Evolutionary conservation across 2,113 vertebrate genomes (phyloP).

Genomic region (Hyperoodon ampullatus): DNA sequence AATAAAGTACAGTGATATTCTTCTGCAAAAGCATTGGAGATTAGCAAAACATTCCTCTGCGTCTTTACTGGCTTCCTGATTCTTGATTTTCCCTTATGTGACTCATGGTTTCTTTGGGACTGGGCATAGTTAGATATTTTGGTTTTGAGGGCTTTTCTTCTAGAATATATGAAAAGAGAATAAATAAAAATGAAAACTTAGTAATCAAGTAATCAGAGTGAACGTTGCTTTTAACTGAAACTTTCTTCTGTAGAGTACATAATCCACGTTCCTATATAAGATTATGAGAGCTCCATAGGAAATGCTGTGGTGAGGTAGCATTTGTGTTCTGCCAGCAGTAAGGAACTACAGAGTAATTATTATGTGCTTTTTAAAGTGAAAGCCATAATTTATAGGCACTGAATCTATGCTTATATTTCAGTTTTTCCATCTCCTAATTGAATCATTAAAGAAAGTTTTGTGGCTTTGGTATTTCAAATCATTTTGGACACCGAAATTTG

Average conservation of each 20-base stretch:
- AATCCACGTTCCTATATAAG: background rate
- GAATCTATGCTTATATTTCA: conserved; percentile 29
- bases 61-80: background rate
- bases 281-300: background rate
- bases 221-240: background rate
- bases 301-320: background rate
- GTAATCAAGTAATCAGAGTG: background rate
- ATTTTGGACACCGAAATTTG: conserved; percentile 38
- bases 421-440: background rate
- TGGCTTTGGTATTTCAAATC: conserved; percentile 51
- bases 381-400: conserved; percentile 13
- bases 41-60: background rate
- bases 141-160: conserved; percentile 28
- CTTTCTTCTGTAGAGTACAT: background rate
- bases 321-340: background rate
- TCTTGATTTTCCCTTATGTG: conserved; percentile 1
- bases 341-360: background rate
- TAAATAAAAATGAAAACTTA: background rate
- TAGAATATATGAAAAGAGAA: conserved; percentile 14
- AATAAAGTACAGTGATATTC: background rate
- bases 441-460: conserved; percentile 41
- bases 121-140: conserved; percentile 1
- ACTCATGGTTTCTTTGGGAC: background rate
- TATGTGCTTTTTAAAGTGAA: conserved; percentile 47
- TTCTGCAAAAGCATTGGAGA: background rate